Evolutionary conservation across 2,888 invertebrate species (phyloP), one percentile per base, ranked within the genome.

Genomic region (Poecilus cupreus): DNA sequence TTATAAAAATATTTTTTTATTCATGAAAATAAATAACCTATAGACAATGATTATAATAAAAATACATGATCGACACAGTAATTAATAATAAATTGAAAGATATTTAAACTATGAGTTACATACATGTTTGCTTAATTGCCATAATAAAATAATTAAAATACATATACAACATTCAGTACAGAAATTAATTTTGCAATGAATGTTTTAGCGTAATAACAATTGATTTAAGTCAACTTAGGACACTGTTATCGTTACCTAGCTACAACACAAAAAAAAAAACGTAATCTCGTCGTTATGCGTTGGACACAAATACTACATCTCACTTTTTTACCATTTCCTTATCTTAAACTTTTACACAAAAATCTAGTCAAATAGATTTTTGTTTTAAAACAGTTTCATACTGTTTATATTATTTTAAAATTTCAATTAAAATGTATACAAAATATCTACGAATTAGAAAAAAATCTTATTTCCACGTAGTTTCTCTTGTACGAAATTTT

Each of bases 1-100:
- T 81, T 81, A 81, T 81, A 81, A 81, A 81, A 81, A 81, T 81
- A 81, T 81, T 81, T 60, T 81, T 81, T 81, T 81, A 75, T 81
- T 81, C 64, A 26, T 81, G 75, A 75, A 74, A 81, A 81, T 81
- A 80, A 80, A 80, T 80, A 79, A 80, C 74, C 80, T 80, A 80
- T 74, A 74, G 75, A 81, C 68, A 79, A 68, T 77, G 57, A 78
- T 79, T 49, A 79, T 70, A 72, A 77, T 77, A 77, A 77, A 80
- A 80, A 72, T 80, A 80, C 80, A 70, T 80, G 37, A 72, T 76
- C 49, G 77, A 64, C 64, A 77, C 75, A 75, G 32, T 37, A 43
- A 70, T 11, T 20, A 57, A 57, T 60, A 32, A 32, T 68, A 37
- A 68, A 60, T 60, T 60, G 64, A 68, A 16, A n/a, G 37, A 68